Percentiles rank a stretch among this genome's conserved stretches.
phyloP scores from a whole-genome alignment of 2,113 vertebrate genomes.

The Neogale vison region DNA sequence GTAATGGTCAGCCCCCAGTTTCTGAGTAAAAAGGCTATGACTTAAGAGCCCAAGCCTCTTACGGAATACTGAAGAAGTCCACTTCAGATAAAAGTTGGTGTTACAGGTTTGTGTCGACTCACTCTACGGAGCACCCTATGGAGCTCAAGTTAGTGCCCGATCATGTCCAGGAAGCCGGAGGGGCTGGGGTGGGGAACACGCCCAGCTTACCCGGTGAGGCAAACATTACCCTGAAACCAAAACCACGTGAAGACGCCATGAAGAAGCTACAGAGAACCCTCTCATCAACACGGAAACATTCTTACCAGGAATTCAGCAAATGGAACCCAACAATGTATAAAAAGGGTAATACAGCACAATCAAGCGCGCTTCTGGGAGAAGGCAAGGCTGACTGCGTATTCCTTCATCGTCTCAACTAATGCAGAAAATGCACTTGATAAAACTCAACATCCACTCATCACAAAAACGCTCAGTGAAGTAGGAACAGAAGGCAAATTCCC shows the following conservation, averaged over 20 bases:
- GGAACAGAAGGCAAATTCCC: background rate
- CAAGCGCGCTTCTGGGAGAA: background rate
- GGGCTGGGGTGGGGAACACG: background rate
- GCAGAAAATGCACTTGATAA: background rate
- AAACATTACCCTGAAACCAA: background rate
- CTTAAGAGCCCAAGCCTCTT: background rate
- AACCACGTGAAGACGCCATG: background rate
- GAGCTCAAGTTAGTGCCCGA: background rate
- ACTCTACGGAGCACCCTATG: background rate
- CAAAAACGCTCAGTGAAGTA: background rate
- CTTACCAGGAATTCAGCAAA: background rate
- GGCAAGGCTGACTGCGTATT: background rate
- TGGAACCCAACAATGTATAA: background rate
- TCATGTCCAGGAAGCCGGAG: background rate
- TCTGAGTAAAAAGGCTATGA: background rate
- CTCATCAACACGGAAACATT: background rate
- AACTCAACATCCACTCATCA: background rate
- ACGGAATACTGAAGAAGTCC: background rate
- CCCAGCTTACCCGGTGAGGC: background rate
- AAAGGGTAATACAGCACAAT: too few species aligned
- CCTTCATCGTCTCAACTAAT: background rate
- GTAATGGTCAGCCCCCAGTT: background rate
- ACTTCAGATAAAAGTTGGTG: background rate
- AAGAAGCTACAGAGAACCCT: background rate
- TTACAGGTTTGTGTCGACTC: too few species aligned